Evolutionary conservation across 2,113 vertebrate genomes (phyloP).

Genomic region (Apistogramma diplotaenia): DNA sequence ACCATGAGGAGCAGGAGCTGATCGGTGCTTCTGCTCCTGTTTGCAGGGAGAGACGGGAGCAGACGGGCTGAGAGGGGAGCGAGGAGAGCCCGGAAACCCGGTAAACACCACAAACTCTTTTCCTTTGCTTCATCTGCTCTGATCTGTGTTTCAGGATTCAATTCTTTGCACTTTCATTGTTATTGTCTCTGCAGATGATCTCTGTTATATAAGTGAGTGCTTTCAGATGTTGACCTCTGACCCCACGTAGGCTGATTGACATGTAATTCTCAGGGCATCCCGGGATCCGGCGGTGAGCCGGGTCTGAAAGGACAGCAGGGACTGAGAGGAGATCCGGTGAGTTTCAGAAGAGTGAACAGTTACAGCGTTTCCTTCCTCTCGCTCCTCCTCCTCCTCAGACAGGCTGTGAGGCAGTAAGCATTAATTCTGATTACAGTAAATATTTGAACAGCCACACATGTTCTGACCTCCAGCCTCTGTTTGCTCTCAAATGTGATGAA

Average conservation of each 20-base stretch:
- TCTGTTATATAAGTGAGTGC: not conserved
- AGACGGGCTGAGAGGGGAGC: slow-evolving; percentile 68
- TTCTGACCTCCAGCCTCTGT: too few species aligned
- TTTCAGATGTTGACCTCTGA: slow-evolving; percentile 7
- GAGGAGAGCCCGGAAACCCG: slow-evolving; percentile 69
- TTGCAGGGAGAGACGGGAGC: slow-evolving; percentile 73
- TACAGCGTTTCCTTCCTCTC: not conserved
- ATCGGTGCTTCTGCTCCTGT: not conserved
- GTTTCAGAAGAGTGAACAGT: slow-evolving; percentile 4
- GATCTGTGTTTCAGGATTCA: not conserved
- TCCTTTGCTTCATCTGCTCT: not conserved
- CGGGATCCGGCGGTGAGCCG: slow-evolving; percentile 73
- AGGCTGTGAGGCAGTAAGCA: not conserved
- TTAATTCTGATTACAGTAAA: not conserved
- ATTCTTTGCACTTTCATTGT: not conserved
- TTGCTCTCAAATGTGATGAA: too few species aligned
- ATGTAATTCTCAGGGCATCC: slow-evolving; percentile 75
- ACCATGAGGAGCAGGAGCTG: not conserved
- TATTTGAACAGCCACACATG: not conserved
- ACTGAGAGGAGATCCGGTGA: slow-evolving; percentile 84
- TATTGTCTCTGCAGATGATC: too few species aligned
- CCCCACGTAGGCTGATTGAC: slow-evolving; percentile 24
- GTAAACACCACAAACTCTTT: slow-evolving; percentile 52
- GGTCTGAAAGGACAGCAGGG: slow-evolving; percentile 79
- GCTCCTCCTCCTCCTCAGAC: not conserved